These are phyloP conservation scores for Sardina pilchardus DNA, from an alignment of 2,113 vertebrate genomes.

Conservation along the genomic window DNA sequence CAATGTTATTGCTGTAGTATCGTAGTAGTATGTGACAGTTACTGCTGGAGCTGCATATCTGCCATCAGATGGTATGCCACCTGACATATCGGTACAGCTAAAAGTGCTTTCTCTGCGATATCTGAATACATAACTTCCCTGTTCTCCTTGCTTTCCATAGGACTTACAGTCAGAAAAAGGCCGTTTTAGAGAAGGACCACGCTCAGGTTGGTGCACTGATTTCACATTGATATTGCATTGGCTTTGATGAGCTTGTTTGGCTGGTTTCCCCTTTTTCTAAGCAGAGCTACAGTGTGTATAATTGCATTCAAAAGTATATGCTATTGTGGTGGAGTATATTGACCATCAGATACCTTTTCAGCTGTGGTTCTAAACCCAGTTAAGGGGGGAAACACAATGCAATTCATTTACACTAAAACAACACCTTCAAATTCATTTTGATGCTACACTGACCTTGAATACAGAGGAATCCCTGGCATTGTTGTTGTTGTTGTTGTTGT, in stretches of 20 bases:
- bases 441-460: too few species aligned
- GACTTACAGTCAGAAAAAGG: conserved; percentile 72
- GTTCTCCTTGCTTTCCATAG: conserved; percentile 44
- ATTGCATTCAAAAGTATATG: neutral
- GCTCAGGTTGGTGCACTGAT: conserved; percentile 64
- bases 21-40: neutral
- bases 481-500: too few species aligned
- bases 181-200: conserved; percentile 72
- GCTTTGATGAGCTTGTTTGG: neutral
- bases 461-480: too few species aligned
- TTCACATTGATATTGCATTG: neutral
- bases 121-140: neutral
- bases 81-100: neutral
- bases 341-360: too few species aligned
- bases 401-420: too few species aligned
- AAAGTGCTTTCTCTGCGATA: too few species aligned
- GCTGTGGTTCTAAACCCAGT: neutral
- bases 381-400: neutral
- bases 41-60: neutral
- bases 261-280: neutral
- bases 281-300: neutral
- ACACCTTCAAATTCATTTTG: too few species aligned
- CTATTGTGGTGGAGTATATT: too few species aligned
- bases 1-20: neutral
- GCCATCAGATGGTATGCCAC: neutral